phyloP scores from a whole-genome alignment of 2,113 vertebrate species.

The Xiphophorus hellerii region DNA sequence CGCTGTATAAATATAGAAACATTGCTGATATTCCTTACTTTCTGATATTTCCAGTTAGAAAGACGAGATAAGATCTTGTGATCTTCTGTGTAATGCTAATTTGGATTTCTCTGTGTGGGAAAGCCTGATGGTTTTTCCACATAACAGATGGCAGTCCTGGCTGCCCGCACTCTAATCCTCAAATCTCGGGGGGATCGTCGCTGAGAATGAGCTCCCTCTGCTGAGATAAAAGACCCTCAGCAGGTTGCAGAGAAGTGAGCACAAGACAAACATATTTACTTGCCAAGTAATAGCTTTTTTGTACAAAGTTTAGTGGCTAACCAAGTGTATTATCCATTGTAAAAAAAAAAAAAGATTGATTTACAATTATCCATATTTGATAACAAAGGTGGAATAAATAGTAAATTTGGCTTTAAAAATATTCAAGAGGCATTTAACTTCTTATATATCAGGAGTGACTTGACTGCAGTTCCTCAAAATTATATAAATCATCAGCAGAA shows the following conservation, averaged over 20 bases:
- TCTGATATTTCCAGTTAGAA: no score
- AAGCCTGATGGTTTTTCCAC: conserved; percentile 39
- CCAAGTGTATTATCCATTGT: background rate
- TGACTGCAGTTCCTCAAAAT: conserved; percentile 11
- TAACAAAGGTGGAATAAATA: no score
- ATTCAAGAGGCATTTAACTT: no score
- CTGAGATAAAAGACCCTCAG: conserved; percentile 22
- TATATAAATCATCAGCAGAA: background rate
- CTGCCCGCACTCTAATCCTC: conserved; percentile 58
- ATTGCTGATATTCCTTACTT: no score
- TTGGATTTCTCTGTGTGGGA: conserved; percentile 42
- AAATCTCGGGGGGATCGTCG: conserved; percentile 52
- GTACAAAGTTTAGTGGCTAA: background rate
- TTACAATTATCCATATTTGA: background rate
- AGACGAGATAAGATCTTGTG: background rate
- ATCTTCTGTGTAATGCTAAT: conserved; percentile 30
- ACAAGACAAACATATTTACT: no score
- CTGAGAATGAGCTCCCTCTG: conserved; percentile 25
- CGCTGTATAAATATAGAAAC: no score
- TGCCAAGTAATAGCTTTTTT: background rate
- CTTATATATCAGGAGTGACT: background rate
- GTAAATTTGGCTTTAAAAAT: no score
- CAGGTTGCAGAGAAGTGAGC: conserved; percentile 18
- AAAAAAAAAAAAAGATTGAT: background rate
- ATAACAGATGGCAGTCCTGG: conserved; percentile 61